Evolutionary conservation across 2,797 vertebrate species (phyloP), one percentile per base, ranked within the genome.

Genomic region (Sebastiscus albofasciatus): DNA sequence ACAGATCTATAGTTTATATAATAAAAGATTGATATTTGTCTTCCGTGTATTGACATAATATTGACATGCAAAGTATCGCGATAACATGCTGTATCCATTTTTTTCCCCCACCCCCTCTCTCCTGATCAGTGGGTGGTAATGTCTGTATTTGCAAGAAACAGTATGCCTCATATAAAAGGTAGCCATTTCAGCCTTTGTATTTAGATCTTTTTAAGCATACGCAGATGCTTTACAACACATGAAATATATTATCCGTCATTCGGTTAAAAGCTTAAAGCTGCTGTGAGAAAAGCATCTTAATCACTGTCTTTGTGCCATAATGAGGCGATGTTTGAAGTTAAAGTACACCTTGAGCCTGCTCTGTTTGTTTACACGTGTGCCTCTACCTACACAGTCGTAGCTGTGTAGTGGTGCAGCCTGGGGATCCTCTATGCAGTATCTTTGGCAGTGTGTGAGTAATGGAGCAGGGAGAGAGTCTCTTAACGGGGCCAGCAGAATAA

Each of bases 401-500:
- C 68, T 67, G 78, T 80, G 69, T 74, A 83, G 82, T 71, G 72
- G 71, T 83, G 76, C 70, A 82, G 82, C 82, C 61, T 27, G 56
- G 86, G 87, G 82, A 85, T 72, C 72, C 80, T 88, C 77, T 85
- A 31, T 84, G 85, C 78, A 26, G 83, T 75, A 83, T 89, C 76
- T 88, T 78, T 88, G 90, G 85, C 81, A 80, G 82, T 78, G 82
- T 90, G 88, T 92, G 90, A 94, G 86, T 93, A 91, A 93, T 90
- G 82, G 82, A 87, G 79, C 84, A 77, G 83, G 68, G 67, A 86
- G 67, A 81, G 83, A 74, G 78, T 90, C 86, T 89, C 87, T 87
- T 86, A 87, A 89, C 80, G 26, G 83, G 88, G 85, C 90, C 84
- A 86, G 82, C 82, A 83, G 91, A 94, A 93, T 94, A 93, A 92